Evolutionary conservation across 2,797 vertebrate species (phyloP).

Genomic region (Pangasius sanitwongsei): DNA sequence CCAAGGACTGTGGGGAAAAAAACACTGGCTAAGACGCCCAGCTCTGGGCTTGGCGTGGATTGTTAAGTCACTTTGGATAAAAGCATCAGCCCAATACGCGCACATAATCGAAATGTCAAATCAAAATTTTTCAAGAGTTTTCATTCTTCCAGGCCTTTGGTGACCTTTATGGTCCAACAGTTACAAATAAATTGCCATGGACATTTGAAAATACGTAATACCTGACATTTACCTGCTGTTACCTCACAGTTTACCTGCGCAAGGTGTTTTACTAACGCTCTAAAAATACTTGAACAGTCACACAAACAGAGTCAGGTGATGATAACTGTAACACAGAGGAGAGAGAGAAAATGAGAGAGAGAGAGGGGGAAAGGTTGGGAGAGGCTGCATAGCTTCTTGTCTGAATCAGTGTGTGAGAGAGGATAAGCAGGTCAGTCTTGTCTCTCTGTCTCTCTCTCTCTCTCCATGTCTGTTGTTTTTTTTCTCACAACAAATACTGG

Average conservation of each 20-base stretch:
- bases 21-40: not conserved
- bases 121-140: not conserved
- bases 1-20: not conserved
- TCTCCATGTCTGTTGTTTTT: not conserved
- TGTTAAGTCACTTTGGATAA: not conserved
- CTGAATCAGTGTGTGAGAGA: constrained; percentile 45
- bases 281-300: constrained; percentile 9
- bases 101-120: not conserved
- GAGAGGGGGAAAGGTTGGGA: constrained; percentile 18
- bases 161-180: not conserved
- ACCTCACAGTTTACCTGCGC: not conserved
- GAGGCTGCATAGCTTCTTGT: constrained; percentile 42
- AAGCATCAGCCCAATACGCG: not conserved
- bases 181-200: not conserved
- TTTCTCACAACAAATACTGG: not conserved
- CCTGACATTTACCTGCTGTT: not conserved
- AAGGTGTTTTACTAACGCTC: not conserved
- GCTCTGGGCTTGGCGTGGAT: not conserved
- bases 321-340: constrained; percentile 44
- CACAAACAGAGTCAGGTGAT: constrained; percentile 44
- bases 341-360: constrained; percentile 13
- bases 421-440: constrained; percentile 68
- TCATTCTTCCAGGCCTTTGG: not conserved
- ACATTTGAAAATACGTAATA: not conserved
- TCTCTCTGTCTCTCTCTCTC: constrained; percentile 52